These are phyloP conservation scores for Hemaris fuciformis DNA, from an alignment of 2,888 invertebrate species.

Conservation along the genomic window DNA sequence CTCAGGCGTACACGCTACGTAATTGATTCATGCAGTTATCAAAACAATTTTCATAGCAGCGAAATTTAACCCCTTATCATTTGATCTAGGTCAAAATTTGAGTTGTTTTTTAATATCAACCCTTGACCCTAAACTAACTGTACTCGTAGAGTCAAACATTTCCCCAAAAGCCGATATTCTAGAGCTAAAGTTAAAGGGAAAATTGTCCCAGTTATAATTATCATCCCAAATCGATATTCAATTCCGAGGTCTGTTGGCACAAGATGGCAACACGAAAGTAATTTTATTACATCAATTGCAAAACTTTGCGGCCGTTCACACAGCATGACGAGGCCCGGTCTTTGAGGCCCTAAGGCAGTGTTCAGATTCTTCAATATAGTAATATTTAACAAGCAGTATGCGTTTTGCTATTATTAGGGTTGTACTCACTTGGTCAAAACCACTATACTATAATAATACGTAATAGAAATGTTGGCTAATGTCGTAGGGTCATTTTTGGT, in stretches of 20 bases:
- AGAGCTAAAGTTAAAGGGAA: constrained; percentile 13
- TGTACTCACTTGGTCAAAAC: no score
- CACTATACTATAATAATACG: no score
- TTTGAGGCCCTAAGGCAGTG: constrained; percentile 34
- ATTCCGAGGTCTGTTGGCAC: constrained; percentile 24
- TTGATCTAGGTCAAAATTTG: not conserved
- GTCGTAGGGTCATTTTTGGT: no score
- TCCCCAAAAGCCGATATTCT: not conserved
- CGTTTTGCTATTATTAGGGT: no score
- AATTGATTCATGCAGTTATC: no score
- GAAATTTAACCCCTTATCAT: no score
- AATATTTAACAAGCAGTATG: no score
- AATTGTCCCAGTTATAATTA: constrained; percentile 1
- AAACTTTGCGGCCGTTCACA: constrained; percentile 48
- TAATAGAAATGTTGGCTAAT: no score
- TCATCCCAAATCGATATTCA: constrained; percentile 19
- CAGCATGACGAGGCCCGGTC: constrained; percentile 45
- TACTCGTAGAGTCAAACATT: not conserved
- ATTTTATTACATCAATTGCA: constrained; percentile 54
- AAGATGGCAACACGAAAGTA: constrained; percentile 36
- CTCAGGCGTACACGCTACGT: no score
- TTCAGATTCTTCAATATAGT: constrained; percentile 16
- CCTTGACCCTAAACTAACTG: not conserved
- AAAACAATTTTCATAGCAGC: no score
- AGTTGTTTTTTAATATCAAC: not conserved